Evolutionary conservation across 2,113 vertebrate genomes (phyloP), one percentile per base, ranked within the genome.

Genomic region (Engystomops pustulosus): DNA sequence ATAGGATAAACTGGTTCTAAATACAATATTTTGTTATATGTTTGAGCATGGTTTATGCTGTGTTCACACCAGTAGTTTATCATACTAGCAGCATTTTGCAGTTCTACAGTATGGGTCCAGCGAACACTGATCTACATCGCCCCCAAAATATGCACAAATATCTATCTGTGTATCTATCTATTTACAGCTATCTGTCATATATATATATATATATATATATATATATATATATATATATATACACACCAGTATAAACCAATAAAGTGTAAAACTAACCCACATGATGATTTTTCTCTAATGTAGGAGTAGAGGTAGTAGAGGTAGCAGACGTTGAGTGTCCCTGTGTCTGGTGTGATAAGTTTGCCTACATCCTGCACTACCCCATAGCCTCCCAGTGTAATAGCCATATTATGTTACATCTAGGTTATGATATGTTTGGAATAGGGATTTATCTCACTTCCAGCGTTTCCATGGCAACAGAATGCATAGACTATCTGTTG

Each of bases 361-460:
- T 6, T 67, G 30, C 3, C 32, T 65, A 2, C 34, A 30, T 20
- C 58, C 27, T 62, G 58, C 9, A 8, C 60, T 76, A 36, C 47
- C 20, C 55, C 27, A 71, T 41, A 1, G 36, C 4, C 68, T 27
- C 41, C n/a, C 1, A 53, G 7, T 77, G 49, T 58, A 38, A 55
- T 20, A 53, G 30, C 27, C 72, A 32, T 14, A 30, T 76, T 36
- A 76, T 55, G 47, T n/a, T 76, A 10, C 9, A 55, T 58, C 15
- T 36, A 58, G 45, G 25, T 58, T 49, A 3, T 30, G 27, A 30
- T 53, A 58, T 77, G 74, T 36, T 77, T 77, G 30, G 10, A 36
- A 77, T 58, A 32, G 74, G 51, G 51, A 77, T 77, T 58, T 77
- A 77, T 77, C 55, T 76, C 72, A 53, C 49, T 55, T 77, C 74